A percentile compares a stretch with the other conserved stretches of the same genome.
Conservation (phyloP, 2,113 vertebrate genomes). For the Turdus rufiventris region DNA sequence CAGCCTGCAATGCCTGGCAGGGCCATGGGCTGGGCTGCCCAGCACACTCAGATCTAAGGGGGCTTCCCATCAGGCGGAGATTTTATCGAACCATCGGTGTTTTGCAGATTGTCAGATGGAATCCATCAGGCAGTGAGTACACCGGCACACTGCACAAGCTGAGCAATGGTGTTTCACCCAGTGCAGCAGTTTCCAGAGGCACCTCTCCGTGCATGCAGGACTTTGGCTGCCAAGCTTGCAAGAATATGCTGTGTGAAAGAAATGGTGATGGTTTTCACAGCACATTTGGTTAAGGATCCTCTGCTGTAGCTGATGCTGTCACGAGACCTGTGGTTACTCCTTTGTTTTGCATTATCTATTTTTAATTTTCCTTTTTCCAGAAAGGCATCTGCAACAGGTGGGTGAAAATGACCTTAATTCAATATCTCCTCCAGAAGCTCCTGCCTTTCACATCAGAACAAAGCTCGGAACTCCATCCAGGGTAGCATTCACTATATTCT, state of each 20-base stretch:
- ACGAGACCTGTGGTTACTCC: background rate
- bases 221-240: background rate
- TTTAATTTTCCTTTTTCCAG: background rate
- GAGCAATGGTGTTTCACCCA: rapidly evolving
- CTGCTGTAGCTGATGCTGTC: background rate
- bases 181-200: background rate
- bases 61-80: background rate
- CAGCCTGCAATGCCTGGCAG: background rate
- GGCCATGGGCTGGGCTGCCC: background rate
- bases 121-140: rapidly evolving
- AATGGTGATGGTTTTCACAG: background rate
- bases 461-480: background rate
- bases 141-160: background rate
- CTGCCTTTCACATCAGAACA: background rate
- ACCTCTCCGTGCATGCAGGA: background rate
- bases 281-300: background rate
- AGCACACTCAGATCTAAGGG: background rate
- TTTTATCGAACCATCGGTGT: background rate
- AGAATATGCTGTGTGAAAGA: background rate
- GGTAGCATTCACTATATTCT: background rate
- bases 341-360: background rate
- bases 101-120: background rate
- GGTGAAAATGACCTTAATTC: background rate
- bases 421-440: background rate
- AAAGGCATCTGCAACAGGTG: background rate